Conservation (phyloP, 2,797 vertebrate species). For the Masticophis lateralis region DNA sequence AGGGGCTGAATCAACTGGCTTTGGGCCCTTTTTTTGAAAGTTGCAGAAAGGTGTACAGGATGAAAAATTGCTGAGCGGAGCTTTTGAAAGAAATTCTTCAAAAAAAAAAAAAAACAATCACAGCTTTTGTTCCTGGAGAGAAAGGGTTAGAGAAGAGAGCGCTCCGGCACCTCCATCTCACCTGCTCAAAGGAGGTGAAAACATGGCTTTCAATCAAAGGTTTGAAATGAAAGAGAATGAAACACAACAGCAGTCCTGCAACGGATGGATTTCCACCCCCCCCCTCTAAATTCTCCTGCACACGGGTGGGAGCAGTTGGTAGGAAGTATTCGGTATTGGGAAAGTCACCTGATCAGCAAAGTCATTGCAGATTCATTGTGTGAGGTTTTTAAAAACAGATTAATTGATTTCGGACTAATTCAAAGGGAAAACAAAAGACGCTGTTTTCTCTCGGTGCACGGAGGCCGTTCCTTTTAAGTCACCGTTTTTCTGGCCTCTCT, state of each 20-base stretch:
- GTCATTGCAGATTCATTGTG: neutral
- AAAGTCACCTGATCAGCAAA: neutral
- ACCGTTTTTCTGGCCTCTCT: neutral
- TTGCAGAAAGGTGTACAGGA: neutral
- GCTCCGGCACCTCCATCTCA: too few relatives aligned
- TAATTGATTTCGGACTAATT: neutral
- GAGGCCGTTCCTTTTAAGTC: neutral
- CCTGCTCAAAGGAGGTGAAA: neutral
- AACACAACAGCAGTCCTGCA: too few relatives aligned
- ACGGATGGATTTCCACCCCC: neutral
- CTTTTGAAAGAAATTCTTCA: neutral
- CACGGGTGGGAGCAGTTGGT: neutral
- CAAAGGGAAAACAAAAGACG: neutral
- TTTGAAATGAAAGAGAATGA: neutral
- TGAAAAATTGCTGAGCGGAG: neutral
- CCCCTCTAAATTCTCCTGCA: neutral
- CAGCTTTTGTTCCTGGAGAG: neutral
- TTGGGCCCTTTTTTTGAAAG: neutral
- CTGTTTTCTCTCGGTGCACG: neutral
- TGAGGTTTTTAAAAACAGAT: neutral
- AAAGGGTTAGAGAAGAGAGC: neutral
- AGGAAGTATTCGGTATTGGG: neutral
- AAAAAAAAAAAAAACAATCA: neutral
- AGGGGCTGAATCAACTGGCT: neutral
- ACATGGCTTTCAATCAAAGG: neutral